Evolutionary conservation across 2,797 vertebrate species (phyloP).

Genomic region (Microcaecilia unicolor): DNA sequence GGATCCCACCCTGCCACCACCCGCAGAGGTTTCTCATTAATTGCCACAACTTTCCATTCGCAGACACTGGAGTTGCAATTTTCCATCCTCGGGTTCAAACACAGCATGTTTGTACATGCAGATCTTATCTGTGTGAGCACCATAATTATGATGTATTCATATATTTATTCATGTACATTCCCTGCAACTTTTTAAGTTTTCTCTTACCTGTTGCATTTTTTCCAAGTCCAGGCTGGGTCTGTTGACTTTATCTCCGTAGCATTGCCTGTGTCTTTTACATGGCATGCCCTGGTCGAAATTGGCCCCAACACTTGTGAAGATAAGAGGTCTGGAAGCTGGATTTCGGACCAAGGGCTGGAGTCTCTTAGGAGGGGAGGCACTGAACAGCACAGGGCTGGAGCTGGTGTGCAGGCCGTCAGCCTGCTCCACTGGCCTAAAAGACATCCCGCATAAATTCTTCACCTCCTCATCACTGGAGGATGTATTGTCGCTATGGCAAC

Average conservation of each 20-base stretch:
- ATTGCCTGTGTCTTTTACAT: slow-evolving; percentile 73
- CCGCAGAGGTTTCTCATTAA: too few relatives aligned
- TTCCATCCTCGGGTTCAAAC: too few relatives aligned
- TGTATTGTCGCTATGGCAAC: slow-evolving; percentile 62
- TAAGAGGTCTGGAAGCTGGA: slow-evolving; percentile 59
- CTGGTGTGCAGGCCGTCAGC: slow-evolving; percentile 42
- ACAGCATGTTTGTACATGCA: neutral
- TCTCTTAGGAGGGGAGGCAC: slow-evolving; percentile 79
- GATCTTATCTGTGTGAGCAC: neutral
- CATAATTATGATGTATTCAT: neutral
- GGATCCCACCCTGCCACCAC: too few relatives aligned
- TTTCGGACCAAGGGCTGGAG: slow-evolving; percentile 65
- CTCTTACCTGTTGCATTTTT: slow-evolving; percentile 87
- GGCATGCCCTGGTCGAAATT: slow-evolving; percentile 77
- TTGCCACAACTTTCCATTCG: too few relatives aligned
- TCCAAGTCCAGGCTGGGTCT: slow-evolving; percentile 84
- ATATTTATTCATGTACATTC: fast-evolving
- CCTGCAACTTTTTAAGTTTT: too few relatives aligned
- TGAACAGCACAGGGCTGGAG: slow-evolving; percentile 76
- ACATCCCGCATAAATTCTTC: slow-evolving; percentile 65
- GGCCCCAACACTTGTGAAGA: slow-evolving; percentile 45
- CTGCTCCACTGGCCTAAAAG: slow-evolving; percentile 43
- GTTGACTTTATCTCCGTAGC: slow-evolving; percentile 59
- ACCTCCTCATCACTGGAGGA: slow-evolving; percentile 86
- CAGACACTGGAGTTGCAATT: too few relatives aligned